phyloP scores from a whole-genome alignment of 2,113 vertebrate genomes.

The Ptilonorhynchus violaceus region DNA sequence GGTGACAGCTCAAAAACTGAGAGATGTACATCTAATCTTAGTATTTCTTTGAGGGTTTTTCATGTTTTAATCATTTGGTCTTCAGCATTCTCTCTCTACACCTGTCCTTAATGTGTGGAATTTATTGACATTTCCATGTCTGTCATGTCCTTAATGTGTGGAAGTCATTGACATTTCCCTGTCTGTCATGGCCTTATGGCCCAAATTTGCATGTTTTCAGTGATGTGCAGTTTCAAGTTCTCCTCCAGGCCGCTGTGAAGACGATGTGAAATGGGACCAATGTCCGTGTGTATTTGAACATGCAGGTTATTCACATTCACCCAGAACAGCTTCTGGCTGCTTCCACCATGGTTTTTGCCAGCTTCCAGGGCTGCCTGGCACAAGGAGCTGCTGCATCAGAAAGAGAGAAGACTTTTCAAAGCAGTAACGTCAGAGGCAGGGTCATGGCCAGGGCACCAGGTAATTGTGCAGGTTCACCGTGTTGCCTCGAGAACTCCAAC shows the following conservation, averaged over 20 bases:
- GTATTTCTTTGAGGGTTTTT: neutral
- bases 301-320: neutral
- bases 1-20: neutral
- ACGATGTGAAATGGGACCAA: neutral
- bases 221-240: neutral
- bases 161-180: neutral
- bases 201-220: neutral
- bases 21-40: neutral
- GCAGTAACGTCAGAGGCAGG: neutral
- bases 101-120: neutral
- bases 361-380: neutral
- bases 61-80: neutral
- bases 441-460: neutral
- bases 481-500: neutral
- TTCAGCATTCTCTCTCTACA: neutral
- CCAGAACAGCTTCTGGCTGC: neutral
- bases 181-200: neutral
- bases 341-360: neutral
- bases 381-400: neutral
- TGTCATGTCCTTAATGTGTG: neutral
- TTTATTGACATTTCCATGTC: neutral
- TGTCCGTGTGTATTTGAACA: neutral
- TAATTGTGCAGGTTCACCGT: neutral
- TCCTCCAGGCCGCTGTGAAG: neutral
- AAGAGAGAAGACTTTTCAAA: neutral